Conservation (phyloP, 2,797 vertebrate genomes). For the Eospalax fontanierii region DNA sequence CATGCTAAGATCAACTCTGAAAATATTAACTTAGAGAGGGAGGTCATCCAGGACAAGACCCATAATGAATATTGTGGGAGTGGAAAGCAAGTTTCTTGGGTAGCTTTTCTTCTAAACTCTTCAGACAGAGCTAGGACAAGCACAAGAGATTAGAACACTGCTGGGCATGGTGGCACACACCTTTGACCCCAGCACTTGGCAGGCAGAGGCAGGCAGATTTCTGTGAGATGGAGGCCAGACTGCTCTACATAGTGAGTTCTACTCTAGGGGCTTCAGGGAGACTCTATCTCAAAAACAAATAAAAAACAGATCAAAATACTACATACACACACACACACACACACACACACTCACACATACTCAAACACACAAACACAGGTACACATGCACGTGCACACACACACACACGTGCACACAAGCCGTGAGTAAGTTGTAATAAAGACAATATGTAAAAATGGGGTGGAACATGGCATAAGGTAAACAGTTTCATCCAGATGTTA, state of each 20-base stretch:
- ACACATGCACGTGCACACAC: neutral
- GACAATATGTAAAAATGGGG: constrained; percentile 6
- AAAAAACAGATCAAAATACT: too few species aligned
- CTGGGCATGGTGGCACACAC: neutral
- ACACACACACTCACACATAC: neutral
- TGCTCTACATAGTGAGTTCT: too few species aligned
- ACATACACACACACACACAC: too few species aligned
- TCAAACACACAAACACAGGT: neutral
- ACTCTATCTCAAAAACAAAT: too few species aligned
- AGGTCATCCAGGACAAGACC: neutral
- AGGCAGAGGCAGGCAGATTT: too few species aligned
- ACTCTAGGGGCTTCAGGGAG: too few species aligned
- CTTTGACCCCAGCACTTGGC: too few species aligned
- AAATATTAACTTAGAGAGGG: constrained; percentile 59
- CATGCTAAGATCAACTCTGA: constrained; percentile 10
- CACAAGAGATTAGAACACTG: too few species aligned
- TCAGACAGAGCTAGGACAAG: neutral
- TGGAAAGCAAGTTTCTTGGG: neutral
- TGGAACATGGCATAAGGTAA: neutral
- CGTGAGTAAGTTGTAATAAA: neutral
- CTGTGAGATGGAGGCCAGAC: too few species aligned
- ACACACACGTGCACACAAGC: neutral
- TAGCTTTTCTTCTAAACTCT: constrained; percentile 31
- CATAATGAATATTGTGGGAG: constrained; percentile 21
- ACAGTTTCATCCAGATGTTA: neutral